Base-by-base conservation (phyloP, 37 sponge, comb jelly and placozoan species). In the Axinella damicornis region DNA sequence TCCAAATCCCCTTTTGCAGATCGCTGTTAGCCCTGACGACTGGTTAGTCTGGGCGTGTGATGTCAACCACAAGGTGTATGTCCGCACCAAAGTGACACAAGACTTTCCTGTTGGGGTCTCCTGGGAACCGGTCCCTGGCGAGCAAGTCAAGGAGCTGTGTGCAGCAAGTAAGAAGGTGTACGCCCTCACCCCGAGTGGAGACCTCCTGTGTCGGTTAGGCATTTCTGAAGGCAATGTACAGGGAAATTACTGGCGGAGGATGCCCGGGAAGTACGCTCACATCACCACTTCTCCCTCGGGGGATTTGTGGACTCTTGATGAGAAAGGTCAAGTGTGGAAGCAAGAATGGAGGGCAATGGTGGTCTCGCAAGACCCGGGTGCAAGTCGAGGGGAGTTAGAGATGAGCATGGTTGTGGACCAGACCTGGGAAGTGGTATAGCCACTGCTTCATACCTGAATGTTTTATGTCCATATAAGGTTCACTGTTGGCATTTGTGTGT, bases 31-130 rank as follows among this genome's bases (percentile, higher is more conserved):
- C 34, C 73, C 89, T 52, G 84, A 88, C 21, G 89, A 87, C 59
- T 79, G 80, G 91, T 36, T 87, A 11, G 95, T 98, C 35, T 98
- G 98, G 98, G 94, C 92, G 33, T 57, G 84, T 46, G 96, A 93
- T 57, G 80, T 65, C 5, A 78, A 94, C 24, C 24, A 80, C 61
- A 78, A 72, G 27, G 72, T 86, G n/a, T 98, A 95, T 58, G 87
- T 85, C 22, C 85, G 98, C 1, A 83, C 30, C 0, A 94, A 90
- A 0, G 89, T 95, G 28, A 92, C 94, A 27, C 53, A 61, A 19
- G 85, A 87, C 32, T 95, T 88, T 38, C 98, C 98, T 14, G 78
- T 98, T 31, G 98, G 98, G 0, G 58, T 6, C 15, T 52, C 69
- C 21, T 98, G 98, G 98, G 87, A 83, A 37, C 53, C 54, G 22